Evolutionary conservation across 2,797 vertebrate genomes (phyloP).

Genomic region (Sebastes steindachneri): DNA sequence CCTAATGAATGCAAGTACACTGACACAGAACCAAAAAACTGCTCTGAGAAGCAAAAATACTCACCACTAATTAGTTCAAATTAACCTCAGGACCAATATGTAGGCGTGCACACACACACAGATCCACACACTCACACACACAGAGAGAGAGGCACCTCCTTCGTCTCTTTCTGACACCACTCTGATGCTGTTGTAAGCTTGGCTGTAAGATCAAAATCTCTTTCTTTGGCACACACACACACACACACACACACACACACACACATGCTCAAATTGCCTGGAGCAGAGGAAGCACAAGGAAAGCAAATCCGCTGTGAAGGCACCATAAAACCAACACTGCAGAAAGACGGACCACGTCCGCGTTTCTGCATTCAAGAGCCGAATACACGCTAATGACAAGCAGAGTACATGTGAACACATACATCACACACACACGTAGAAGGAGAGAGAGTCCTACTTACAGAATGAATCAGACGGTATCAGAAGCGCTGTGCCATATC

Average conservation of each 20-base stretch:
- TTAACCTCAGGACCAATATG: conserved; percentile 78
- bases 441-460: conserved; percentile 75
- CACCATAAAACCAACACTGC: conserved; percentile 68
- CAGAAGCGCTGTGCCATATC: conserved; percentile 74
- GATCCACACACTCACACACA: conserved; percentile 8
- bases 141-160: conserved; percentile 45
- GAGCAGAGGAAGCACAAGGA: conserved; percentile 68
- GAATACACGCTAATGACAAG: conserved; percentile 57
- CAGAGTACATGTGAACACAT: conserved; percentile 33
- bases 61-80: conserved; percentile 78
- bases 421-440: conserved; percentile 1
- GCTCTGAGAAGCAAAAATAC: conserved; percentile 68
- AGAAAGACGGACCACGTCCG: conserved; percentile 48
- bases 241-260: conserved; percentile 18
- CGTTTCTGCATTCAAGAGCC: conserved; percentile 35
- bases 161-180: conserved; percentile 65
- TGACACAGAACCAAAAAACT: conserved; percentile 70
- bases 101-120: conserved; percentile 16
- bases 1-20: conserved; percentile 66
- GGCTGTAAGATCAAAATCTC: conserved; percentile 79
- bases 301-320: conserved; percentile 70
- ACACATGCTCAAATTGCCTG: conserved; percentile 51
- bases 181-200: conserved; percentile 76
- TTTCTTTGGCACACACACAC: conserved; percentile 61
- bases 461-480: conserved; percentile 82